Conservation (phyloP, 2,113 vertebrate genomes). For the Delphinapterus leucas region DNA sequence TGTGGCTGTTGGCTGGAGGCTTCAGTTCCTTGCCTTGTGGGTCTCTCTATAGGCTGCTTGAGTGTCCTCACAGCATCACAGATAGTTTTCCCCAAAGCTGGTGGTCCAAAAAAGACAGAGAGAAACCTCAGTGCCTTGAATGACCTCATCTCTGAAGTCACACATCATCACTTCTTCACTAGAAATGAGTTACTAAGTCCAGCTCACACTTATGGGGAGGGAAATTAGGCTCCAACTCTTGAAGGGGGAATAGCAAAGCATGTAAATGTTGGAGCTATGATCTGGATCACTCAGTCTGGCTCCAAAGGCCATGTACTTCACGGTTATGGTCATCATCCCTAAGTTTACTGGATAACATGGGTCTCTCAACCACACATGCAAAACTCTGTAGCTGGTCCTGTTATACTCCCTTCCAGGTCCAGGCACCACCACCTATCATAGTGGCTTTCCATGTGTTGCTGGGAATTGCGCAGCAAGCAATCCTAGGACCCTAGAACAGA, state of each 20-base stretch:
- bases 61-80: background rate
- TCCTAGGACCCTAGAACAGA: background rate
- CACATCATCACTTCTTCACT: background rate
- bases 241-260: background rate
- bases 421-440: background rate
- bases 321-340: accelerated
- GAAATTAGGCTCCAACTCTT: background rate
- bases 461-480: background rate
- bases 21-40: background rate
- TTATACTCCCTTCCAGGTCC: too few relatives aligned
- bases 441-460: background rate
- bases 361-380: background rate
- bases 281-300: background rate
- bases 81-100: background rate
- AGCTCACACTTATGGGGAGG: background rate
- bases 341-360: background rate
- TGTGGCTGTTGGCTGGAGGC: too few relatives aligned
- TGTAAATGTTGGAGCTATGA: background rate
- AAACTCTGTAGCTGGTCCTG: background rate
- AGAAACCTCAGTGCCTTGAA: background rate
- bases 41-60: background rate
- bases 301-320: background rate
- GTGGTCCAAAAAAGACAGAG: background rate
- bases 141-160: background rate
- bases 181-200: background rate